These are phyloP conservation scores for Molossus alvarezi DNA, from an alignment of 2,797 vertebrate species.

Conservation along the genomic window DNA sequence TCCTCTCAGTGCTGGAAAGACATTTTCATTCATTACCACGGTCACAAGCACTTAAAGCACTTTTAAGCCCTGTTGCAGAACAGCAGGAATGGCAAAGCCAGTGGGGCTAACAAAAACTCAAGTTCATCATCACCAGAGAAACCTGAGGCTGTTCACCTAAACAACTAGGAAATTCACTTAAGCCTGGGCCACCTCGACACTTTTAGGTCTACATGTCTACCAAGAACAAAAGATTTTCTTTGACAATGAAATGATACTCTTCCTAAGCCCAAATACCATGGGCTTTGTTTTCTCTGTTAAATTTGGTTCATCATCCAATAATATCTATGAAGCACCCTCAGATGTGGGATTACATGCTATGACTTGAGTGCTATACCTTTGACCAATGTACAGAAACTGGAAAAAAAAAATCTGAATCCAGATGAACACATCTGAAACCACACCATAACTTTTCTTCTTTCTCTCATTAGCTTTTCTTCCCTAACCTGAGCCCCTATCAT, in stretches of 20 bases:
- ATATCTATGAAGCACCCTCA: slow-evolving; percentile 34
- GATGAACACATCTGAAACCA: slow-evolving; percentile 67
- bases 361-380: not conserved
- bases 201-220: not conserved
- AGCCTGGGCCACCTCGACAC: slow-evolving; percentile 70
- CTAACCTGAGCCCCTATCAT: not conserved
- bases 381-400: slow-evolving; percentile 77
- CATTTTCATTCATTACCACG: slow-evolving; percentile 99
- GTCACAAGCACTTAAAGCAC: slow-evolving; percentile 99
- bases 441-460: slow-evolving; percentile 68
- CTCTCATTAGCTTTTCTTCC: slow-evolving; percentile 14
- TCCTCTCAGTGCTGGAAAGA: slow-evolving; percentile 94
- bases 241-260: slow-evolving; percentile 66
- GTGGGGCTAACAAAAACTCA: slow-evolving; percentile 88
- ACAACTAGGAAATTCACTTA: slow-evolving; percentile 86
- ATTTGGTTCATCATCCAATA: slow-evolving; percentile 20
- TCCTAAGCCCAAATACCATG: slow-evolving; percentile 48
- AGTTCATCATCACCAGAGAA: slow-evolving; percentile 90
- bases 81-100: slow-evolving; percentile 90
- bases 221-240: slow-evolving; percentile 65
- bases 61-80: slow-evolving; percentile 97
- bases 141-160: slow-evolving; percentile 87
- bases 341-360: slow-evolving; percentile 1
- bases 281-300: slow-evolving; percentile 48
- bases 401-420: slow-evolving; percentile 76